Evolutionary conservation across 2,797 vertebrate genomes (phyloP).

Genomic region (Schizothorax lantsangensis): DNA sequence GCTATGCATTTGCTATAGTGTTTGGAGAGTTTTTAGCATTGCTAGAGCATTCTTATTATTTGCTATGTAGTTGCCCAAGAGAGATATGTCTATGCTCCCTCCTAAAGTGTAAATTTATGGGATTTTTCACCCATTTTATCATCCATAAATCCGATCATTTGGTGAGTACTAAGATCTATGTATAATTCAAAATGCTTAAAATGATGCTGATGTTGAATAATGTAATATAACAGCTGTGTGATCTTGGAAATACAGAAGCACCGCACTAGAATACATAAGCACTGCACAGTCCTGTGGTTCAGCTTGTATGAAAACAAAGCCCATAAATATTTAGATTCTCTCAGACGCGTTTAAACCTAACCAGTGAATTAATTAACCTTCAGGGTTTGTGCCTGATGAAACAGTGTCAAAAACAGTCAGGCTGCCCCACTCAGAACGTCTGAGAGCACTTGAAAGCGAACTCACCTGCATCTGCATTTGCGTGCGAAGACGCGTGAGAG

Average conservation of each 20-base stretch:
- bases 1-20: background rate
- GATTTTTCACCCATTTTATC: background rate
- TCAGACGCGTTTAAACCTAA: slow-evolving; percentile 53
- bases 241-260: background rate
- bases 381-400: slow-evolving; percentile 51
- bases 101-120: background rate
- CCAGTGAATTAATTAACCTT: slow-evolving; percentile 66
- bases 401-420: slow-evolving; percentile 54
- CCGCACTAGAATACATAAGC: background rate
- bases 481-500: slow-evolving; percentile 30
- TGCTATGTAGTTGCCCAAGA: background rate
- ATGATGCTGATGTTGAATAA: slow-evolving; percentile 4
- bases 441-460: slow-evolving; percentile 31
- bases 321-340: slow-evolving; percentile 58
- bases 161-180: background rate
- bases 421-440: slow-evolving; percentile 46
- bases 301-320: slow-evolving; percentile 48
- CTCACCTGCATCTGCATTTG: slow-evolving; percentile 40
- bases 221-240: background rate
- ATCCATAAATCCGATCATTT: background rate
- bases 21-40: background rate
- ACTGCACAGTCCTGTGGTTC: slow-evolving; percentile 17
- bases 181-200: background rate
- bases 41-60: background rate
- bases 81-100: background rate